These are phyloP conservation scores for Latrodectus elegans DNA, from an alignment of 2,888 invertebrate species.

Conservation along the genomic window DNA sequence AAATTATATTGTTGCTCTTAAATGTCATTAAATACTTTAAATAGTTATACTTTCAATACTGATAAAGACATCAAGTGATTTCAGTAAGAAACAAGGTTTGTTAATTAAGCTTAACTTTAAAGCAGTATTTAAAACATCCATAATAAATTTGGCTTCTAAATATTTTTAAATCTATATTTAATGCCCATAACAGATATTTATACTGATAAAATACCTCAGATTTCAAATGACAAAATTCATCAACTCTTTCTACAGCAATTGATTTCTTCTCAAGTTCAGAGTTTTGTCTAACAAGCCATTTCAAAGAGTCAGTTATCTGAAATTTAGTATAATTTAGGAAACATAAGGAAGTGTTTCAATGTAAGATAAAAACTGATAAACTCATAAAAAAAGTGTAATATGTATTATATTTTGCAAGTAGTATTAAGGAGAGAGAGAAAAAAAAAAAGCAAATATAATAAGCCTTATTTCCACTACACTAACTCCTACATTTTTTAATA, in stretches of 20 bases:
- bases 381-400: neutral
- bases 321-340: slow-evolving; percentile 4
- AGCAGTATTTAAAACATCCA: too few relatives aligned
- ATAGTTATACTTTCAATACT: too few relatives aligned
- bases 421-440: too few relatives aligned
- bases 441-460: neutral
- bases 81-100: too few relatives aligned
- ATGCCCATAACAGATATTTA: too few relatives aligned
- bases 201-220: slow-evolving; percentile 23
- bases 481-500: too few relatives aligned
- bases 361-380: neutral
- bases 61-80: too few relatives aligned
- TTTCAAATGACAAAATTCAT: slow-evolving; percentile 76
- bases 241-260: slow-evolving; percentile 78
- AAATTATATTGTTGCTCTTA: too few relatives aligned
- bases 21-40: too few relatives aligned
- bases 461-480: neutral
- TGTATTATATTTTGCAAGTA: neutral
- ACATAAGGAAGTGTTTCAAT: neutral
- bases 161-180: too few relatives aligned
- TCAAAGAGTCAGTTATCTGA: slow-evolving; percentile 79
- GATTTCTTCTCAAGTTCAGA: slow-evolving; percentile 78
- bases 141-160: too few relatives aligned
- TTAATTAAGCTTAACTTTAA: too few relatives aligned
- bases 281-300: slow-evolving; percentile 78